phyloP scores from a whole-genome alignment of 1,140 invertebrate genomes.

The Sitobion miscanthi region DNA sequence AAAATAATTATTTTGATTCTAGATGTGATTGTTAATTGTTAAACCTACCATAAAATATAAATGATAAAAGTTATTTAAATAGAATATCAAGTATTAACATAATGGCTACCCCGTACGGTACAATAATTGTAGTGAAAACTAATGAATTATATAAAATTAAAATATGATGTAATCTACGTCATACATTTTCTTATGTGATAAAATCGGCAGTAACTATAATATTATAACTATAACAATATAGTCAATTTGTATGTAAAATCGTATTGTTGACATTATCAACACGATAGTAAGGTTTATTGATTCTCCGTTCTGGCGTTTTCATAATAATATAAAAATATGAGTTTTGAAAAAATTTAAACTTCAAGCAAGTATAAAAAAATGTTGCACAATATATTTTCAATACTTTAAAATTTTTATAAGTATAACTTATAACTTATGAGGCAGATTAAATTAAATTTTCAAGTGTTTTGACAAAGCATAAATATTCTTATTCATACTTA shows the following conservation, averaged over 20 bases:
- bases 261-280: not conserved
- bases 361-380: not conserved
- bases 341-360: not conserved
- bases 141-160: conserved; percentile 4
- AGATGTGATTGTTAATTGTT: not conserved
- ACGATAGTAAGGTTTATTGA: not conserved
- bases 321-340: not conserved
- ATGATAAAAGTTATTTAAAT: not conserved
- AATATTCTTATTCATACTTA: too few relatives aligned
- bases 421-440: too few relatives aligned
- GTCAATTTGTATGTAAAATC: not conserved
- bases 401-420: too few relatives aligned
- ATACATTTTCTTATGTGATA: not conserved
- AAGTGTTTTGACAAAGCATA: too few relatives aligned
- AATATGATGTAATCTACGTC: not conserved
- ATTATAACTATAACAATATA: not conserved
- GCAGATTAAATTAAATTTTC: too few relatives aligned
- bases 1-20: not conserved
- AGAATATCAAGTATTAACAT: not conserved
- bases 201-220: not conserved
- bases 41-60: not conserved
- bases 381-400: too few relatives aligned
- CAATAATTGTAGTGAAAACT: not conserved
- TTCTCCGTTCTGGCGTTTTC: not conserved
- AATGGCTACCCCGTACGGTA: not conserved